These are phyloP conservation scores for Phrynocephalus forsythii DNA, from an alignment of 2,797 vertebrate genomes.

Conservation along the genomic window DNA sequence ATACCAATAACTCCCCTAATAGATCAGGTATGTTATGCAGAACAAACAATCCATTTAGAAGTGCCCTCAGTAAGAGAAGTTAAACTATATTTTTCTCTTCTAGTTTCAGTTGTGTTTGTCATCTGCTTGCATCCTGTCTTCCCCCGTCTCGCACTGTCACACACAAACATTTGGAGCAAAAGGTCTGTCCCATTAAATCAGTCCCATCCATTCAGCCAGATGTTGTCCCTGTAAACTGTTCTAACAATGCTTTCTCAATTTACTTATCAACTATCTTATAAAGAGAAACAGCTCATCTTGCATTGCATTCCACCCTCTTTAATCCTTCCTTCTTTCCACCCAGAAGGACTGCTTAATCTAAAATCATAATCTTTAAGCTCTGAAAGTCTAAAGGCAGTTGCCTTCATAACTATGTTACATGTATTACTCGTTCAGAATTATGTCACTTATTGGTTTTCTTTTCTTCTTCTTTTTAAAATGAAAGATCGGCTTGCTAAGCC, in stretches of 20 bases:
- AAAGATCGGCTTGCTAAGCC: constrained; percentile 73
- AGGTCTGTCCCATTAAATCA: constrained; percentile 43
- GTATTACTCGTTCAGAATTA: constrained; percentile 66
- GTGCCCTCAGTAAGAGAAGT: neutral
- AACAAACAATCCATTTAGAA: too few relatives aligned
- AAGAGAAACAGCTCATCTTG: constrained; percentile 59
- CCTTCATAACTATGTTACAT: constrained; percentile 70
- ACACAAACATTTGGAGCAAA: neutral
- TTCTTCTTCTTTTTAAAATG: constrained; percentile 47
- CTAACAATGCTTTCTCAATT: constrained; percentile 49
- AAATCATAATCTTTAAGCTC: constrained; percentile 74
- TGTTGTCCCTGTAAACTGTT: constrained; percentile 41
- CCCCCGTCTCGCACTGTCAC: neutral
- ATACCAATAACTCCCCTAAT: too few relatives aligned
- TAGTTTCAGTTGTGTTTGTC: constrained; percentile 51
- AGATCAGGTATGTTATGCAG: too few relatives aligned
- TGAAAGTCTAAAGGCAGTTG: constrained; percentile 72
- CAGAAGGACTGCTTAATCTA: constrained; percentile 71
- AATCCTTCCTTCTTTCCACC: constrained; percentile 67
- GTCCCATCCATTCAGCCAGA: constrained; percentile 11
- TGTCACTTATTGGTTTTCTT: neutral
- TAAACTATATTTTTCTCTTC: constrained; percentile 42
- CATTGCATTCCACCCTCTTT: constrained; percentile 56
- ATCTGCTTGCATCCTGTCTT: neutral
- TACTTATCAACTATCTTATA: constrained; percentile 61